These are phyloP conservation scores for Laticauda laticaudata DNA, from an alignment of 2,113 vertebrate species.

Conservation along the genomic window DNA sequence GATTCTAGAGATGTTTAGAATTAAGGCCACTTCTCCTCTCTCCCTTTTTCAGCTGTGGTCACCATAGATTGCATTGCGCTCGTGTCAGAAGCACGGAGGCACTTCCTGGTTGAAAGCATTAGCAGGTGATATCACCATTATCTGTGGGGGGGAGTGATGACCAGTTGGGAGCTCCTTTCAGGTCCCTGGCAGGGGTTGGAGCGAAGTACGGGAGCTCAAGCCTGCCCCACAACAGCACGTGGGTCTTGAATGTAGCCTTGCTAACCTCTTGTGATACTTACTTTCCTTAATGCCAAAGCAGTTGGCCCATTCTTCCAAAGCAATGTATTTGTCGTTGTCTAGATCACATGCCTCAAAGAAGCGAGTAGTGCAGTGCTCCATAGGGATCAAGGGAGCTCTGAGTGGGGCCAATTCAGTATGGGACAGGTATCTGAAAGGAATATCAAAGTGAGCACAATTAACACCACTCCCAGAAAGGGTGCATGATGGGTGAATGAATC, in stretches of 20 bases:
- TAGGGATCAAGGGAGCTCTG: slow-evolving; percentile 95
- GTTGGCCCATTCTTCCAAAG: slow-evolving; percentile 93
- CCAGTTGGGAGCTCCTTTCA: background rate
- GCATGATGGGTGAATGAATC: background rate
- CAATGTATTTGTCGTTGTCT: slow-evolving; percentile 95
- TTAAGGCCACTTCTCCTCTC: background rate
- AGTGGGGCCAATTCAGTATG: slow-evolving; percentile 95
- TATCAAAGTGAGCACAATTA: rapidly evolving
- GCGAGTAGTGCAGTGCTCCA: slow-evolving; percentile 99
- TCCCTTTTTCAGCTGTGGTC: background rate
- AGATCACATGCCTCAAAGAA: slow-evolving; percentile 94
- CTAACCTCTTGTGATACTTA: slow-evolving; percentile 72
- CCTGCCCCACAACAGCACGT: background rate
- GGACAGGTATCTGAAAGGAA: slow-evolving; percentile 85
- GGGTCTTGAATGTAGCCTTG: background rate
- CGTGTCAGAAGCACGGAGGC: background rate
- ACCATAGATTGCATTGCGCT: background rate
- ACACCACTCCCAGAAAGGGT: background rate
- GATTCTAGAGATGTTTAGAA: background rate
- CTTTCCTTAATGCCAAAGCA: slow-evolving; percentile 97
- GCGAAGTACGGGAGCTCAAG: background rate
- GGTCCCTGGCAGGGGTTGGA: background rate
- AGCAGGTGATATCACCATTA: background rate
- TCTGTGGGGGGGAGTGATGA: background rate
- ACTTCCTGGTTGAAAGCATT: background rate